These are phyloP conservation scores for Lasioglossum malachurum DNA, from an alignment of 2,888 invertebrate genomes.

Conservation along the genomic window DNA sequence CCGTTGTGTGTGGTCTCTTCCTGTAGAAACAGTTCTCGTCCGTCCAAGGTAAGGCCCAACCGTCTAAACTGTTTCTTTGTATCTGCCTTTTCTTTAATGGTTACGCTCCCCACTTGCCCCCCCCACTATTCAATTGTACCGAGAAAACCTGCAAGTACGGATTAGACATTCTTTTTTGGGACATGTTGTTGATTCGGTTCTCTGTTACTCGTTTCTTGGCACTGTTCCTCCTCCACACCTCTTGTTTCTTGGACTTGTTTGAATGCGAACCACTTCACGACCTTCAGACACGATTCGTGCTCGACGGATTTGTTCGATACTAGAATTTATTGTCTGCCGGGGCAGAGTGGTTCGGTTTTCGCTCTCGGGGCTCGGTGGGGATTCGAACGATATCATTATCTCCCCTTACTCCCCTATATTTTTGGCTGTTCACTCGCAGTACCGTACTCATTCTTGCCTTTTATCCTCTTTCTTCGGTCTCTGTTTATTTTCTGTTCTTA, in stretches of 20 bases:
- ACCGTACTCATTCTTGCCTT: neutral
- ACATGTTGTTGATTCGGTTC: slow-evolving; percentile 42
- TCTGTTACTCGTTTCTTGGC: slow-evolving; percentile 43
- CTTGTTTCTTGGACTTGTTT: slow-evolving; percentile 46
- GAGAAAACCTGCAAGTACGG: slow-evolving; percentile 43
- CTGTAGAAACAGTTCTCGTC: slow-evolving; percentile 63
- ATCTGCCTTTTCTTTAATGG: slow-evolving; percentile 30
- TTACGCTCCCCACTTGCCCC: neutral
- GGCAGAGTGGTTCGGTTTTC: neutral
- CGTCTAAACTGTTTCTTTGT: slow-evolving; percentile 44
- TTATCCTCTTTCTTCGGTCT: neutral
- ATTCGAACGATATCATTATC: neutral
- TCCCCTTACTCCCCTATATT: neutral
- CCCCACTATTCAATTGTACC: neutral
- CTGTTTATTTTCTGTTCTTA: neutral
- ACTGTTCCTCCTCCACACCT: slow-evolving; percentile 33
- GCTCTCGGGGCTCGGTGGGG: neutral
- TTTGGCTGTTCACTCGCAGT: neutral
- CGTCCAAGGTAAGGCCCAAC: slow-evolving; percentile 55
- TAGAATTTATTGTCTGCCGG: neutral
- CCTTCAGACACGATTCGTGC: slow-evolving; percentile 40
- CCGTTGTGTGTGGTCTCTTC: slow-evolving; percentile 51
- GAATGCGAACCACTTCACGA: slow-evolving; percentile 55
- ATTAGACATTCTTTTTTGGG: slow-evolving; percentile 30
- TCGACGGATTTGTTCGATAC: slow-evolving; percentile 25